phyloP scores from a whole-genome alignment of 2,797 vertebrate species.

The Sebastes steindachneri region DNA sequence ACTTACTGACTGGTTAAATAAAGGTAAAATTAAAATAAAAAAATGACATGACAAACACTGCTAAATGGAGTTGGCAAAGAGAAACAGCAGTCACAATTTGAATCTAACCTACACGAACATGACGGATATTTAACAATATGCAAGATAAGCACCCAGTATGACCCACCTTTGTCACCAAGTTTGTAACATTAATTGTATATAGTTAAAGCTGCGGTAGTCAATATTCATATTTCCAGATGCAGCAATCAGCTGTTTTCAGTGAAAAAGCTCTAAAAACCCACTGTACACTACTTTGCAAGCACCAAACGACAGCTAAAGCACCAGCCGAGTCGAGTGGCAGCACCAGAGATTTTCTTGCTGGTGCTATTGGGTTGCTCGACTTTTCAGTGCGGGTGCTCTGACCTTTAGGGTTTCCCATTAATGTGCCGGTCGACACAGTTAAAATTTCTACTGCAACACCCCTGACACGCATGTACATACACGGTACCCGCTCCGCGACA shows the following conservation, averaged over 20 bases:
- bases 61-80: not conserved
- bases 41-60: not conserved
- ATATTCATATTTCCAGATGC: not conserved
- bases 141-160: not conserved
- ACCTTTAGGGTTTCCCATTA: too few relatives aligned
- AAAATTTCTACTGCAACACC: not conserved
- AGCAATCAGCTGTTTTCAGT: not conserved
- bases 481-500: not conserved
- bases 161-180: not conserved
- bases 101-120: not conserved
- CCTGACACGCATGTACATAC: not conserved
- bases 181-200: not conserved
- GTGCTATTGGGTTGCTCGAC: too few relatives aligned
- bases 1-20: too few relatives aligned
- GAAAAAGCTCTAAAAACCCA: not conserved
- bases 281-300: not conserved
- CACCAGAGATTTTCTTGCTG: too few relatives aligned
- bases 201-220: not conserved
- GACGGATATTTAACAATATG: not conserved
- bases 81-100: not conserved
- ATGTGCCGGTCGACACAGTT: too few relatives aligned
- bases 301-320: not conserved
- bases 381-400: too few relatives aligned
- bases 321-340: too few relatives aligned
- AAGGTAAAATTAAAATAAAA: too few relatives aligned